phyloP scores from a whole-genome alignment of 2,888 invertebrate genomes.

The Selenia dentaria region DNA sequence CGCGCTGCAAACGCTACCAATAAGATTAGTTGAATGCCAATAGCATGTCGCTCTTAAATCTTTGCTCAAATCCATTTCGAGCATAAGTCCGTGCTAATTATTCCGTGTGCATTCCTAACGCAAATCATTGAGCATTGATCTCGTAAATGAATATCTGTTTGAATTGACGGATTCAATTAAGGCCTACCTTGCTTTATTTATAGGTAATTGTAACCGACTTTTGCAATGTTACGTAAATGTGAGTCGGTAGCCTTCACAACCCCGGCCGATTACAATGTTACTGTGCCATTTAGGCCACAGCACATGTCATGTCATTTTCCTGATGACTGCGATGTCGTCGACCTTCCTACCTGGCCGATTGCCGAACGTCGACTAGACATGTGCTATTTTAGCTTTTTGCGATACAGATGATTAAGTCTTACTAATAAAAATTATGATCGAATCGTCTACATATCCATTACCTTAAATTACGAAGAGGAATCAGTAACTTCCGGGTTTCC shows the following conservation, averaged over 20 bases:
- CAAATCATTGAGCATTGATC: constrained; percentile 28
- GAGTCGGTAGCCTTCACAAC: constrained; percentile 17
- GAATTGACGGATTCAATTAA: background rate
- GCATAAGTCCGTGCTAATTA: constrained; percentile 27
- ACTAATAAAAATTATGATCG: constrained; percentile 18
- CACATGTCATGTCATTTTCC: constrained; percentile 24
- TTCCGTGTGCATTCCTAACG: constrained; percentile 30
- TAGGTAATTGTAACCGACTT: constrained; percentile 3
- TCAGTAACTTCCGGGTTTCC: constrained; percentile 53
- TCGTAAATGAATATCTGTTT: constrained; percentile 22
- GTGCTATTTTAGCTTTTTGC: constrained; percentile 35
- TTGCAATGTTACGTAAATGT: constrained; percentile 13
- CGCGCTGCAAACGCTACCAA: too few relatives aligned
- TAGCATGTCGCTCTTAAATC: too few relatives aligned
- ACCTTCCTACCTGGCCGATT: constrained; percentile 46
- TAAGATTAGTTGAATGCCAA: too few relatives aligned
- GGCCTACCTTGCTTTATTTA: constrained; percentile 2
- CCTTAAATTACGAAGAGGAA: constrained; percentile 24
- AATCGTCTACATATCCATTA: constrained; percentile 14
- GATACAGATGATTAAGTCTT: constrained; percentile 34
- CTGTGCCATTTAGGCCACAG: constrained; percentile 22
- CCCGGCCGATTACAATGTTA: constrained; percentile 11
- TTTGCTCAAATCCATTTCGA: constrained; percentile 32
- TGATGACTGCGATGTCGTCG: constrained; percentile 43
- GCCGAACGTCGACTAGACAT: constrained; percentile 46